Conservation (phyloP, 2,113 vertebrate species). For the Bungarus multicinctus region DNA sequence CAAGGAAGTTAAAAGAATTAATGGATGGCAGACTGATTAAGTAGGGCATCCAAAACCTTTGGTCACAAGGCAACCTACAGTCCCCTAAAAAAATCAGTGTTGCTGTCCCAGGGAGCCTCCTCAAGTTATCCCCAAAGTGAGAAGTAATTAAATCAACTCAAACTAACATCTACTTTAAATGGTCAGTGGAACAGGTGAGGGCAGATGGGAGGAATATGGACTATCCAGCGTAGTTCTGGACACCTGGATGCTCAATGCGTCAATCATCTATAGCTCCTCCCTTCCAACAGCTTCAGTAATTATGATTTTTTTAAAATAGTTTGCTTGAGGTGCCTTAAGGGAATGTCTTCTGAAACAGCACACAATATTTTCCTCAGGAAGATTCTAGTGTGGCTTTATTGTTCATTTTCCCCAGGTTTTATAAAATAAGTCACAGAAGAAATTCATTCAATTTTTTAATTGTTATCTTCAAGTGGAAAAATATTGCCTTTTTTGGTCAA, state of each 20-base stretch:
- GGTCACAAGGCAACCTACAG: background rate
- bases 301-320: background rate
- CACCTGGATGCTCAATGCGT: background rate
- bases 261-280: background rate
- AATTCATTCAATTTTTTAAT: background rate
- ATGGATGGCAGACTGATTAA: background rate
- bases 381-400: background rate
- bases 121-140: background rate
- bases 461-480: background rate
- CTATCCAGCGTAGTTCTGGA: background rate
- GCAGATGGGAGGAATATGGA: background rate
- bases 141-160: background rate
- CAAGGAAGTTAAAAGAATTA: background rate
- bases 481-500: background rate
- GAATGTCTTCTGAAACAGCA: background rate
- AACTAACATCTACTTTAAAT: background rate
- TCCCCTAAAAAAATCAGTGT: background rate
- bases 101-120: background rate
- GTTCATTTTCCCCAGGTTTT: background rate
- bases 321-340: background rate
- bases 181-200: background rate
- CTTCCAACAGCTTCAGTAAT: background rate
- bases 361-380: background rate
- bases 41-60: background rate
- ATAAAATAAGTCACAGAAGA: background rate